Conservation (phyloP, 2,888 invertebrate genomes). For the Selenia dentaria region DNA sequence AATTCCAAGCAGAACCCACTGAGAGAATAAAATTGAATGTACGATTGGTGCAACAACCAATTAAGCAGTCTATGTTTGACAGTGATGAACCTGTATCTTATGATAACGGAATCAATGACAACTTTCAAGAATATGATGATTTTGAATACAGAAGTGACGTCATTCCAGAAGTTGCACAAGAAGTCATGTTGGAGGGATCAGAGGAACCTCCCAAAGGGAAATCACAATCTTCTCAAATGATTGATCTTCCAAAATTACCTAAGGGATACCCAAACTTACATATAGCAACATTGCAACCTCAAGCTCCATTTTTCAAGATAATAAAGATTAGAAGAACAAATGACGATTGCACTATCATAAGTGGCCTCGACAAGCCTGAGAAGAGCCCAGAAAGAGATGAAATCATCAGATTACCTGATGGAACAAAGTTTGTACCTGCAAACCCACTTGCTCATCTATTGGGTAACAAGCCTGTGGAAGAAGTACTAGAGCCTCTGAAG, state of each 20-base stretch:
- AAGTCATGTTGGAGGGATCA: constrained; percentile 57
- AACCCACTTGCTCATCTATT: constrained; percentile 71
- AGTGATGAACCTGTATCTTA: background rate
- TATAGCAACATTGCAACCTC: constrained; percentile 59
- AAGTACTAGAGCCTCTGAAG: constrained; percentile 38
- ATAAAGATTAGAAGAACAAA: constrained; percentile 58
- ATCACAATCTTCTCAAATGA: constrained; percentile 38
- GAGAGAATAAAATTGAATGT: constrained; percentile 45
- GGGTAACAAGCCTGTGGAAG: constrained; percentile 44
- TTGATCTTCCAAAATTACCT: constrained; percentile 55
- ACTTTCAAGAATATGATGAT: constrained; percentile 28
- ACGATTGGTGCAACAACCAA: constrained; percentile 38
- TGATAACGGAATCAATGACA: constrained; percentile 13
- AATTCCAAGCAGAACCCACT: constrained; percentile 40
- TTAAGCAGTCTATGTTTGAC: constrained; percentile 10
- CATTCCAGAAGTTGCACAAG: constrained; percentile 70
- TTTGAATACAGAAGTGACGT: constrained; percentile 32
- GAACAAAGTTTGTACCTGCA: constrained; percentile 59
- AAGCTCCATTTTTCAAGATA: constrained; percentile 71
- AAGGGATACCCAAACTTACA: constrained; percentile 46
- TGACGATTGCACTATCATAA: constrained; percentile 6
- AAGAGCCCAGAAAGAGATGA: constrained; percentile 4
- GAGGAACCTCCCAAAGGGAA: constrained; percentile 40
- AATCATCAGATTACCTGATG: constrained; percentile 53
- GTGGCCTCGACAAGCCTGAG: background rate